Evolutionary conservation across 1,140 invertebrate genomes (phyloP), one percentile per base, ranked within the genome.

Genomic region (Leptinotarsa undecemlineata): DNA sequence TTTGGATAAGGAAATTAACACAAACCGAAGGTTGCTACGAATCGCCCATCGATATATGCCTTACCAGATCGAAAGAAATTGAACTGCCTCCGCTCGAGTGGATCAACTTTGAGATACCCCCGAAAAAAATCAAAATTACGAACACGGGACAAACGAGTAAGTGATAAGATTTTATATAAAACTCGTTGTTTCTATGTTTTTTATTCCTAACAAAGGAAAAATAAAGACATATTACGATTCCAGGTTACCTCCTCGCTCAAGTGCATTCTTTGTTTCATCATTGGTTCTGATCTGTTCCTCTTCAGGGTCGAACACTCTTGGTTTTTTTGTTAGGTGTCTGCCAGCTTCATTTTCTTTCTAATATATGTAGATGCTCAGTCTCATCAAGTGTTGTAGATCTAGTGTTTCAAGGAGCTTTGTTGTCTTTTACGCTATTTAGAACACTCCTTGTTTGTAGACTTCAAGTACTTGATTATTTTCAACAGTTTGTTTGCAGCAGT

Each of bases 61-160:
- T 90, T 11, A 84, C 84, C 4, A 81, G 81, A 0, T 86, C 88
- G 61, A 84, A 81, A 51, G 76, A 79, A n/a, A 85, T 88, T 20
- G 68, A 75, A 19, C 83, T 88, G 21, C 86, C 87, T 17, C 82
- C 85, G 62, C 79, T 91, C 14, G 78, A 84, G 48, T 90, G 89
- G 89, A 83, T 83, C 71, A 86, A 89, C 78, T 87, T 87, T 61
- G 86, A 89, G 48, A 76, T 87, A 1, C 83, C 82, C 60, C 89
- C 89, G 0, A 88, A 88, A 73, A 90, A 90, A 85, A 79, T 90
- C 48, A 90, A 90, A 79, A 66, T 90, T 0, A 89, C 88, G 0
- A 91, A 90, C 76, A 89, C 88, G 3, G 90, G 90, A 62, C 86
- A 86, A 68, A 90, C 89, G 20, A 81, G 90, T 90, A 83, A 77